phyloP scores from a whole-genome alignment of 2,797 vertebrate species.

The Cirrhinus mrigala region DNA sequence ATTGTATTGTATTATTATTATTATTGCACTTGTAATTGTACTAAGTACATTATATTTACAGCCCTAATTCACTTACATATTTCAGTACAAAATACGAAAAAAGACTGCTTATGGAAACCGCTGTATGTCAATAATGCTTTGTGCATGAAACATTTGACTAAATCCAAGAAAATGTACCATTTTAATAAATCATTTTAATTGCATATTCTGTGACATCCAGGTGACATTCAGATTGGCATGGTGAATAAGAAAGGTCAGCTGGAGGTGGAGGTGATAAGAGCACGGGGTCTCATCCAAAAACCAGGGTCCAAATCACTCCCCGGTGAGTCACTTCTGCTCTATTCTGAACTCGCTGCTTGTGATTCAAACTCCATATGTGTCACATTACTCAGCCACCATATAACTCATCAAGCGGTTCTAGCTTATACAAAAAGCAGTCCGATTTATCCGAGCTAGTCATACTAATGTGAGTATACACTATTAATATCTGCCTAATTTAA shows the following conservation, averaged over 20 bases:
- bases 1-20: not conserved
- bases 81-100: not conserved
- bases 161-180: not conserved
- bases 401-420: not conserved
- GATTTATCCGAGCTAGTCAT: not conserved
- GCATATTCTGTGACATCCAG: constrained; percentile 68
- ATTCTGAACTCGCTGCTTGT: not conserved
- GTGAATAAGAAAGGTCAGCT: constrained; percentile 97
- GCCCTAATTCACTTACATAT: not conserved
- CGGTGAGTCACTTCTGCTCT: constrained; percentile 77
- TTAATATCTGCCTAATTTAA: constrained; percentile 42
- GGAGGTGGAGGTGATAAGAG: constrained; percentile 98
- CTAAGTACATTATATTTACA: not conserved
- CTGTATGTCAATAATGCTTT: not conserved
- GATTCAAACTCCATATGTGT: constrained; percentile 22
- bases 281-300: constrained; percentile 94
- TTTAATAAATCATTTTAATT: constrained; percentile 12
- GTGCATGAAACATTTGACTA: constrained; percentile 1
- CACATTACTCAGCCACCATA: constrained; percentile 13
- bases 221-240: constrained; percentile 99
- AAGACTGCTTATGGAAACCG: not conserved
- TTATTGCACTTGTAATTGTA: not conserved
- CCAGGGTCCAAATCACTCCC: constrained; percentile 97
- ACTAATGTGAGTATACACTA: not conserved
- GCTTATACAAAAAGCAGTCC: not conserved